A percentile compares a stretch with the other conserved stretches of the same genome.
These are phyloP conservation scores for Cladopsammia gracilis DNA, from an alignment of 64 coral and sea anemone genomes.

Conservation along the genomic window DNA sequence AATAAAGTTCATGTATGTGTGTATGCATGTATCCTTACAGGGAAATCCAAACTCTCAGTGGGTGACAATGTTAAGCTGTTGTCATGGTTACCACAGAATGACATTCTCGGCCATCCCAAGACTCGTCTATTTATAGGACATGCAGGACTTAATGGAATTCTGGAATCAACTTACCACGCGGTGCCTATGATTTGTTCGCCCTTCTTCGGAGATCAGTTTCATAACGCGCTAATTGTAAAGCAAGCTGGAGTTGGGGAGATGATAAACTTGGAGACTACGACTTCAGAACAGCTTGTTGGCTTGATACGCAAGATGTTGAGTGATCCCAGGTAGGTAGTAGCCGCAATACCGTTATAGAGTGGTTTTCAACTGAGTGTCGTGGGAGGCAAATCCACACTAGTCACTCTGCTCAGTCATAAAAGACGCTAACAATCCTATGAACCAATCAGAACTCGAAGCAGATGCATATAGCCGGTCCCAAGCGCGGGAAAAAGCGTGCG, in stretches of 20 bases:
- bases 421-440: no score
- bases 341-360: background rate
- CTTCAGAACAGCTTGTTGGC: conserved; percentile 34
- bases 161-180: conserved; percentile 52
- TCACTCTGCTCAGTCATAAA: no score
- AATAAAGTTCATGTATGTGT: no score
- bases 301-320: conserved; percentile 30
- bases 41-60: background rate
- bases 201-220: conserved; percentile 54
- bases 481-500: no score
- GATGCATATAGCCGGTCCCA: no score
- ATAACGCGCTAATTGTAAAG: conserved; percentile 17
- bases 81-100: conserved; percentile 73
- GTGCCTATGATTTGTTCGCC: conserved; percentile 69
- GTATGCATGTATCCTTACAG: background rate
- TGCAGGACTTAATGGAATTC: conserved; percentile 49
- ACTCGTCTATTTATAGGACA: conserved; percentile 62
- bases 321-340: background rate
- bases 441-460: no score
- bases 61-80: conserved; percentile 45
- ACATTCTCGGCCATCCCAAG: conserved; percentile 57
- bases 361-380: no score
- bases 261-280: background rate
- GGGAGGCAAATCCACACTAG: no score
- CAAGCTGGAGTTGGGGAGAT: conserved; percentile 41